Percentiles rank a stretch among this genome's conserved stretches.
Conservation (phyloP, 1,140 invertebrate species). For the Andricus grossulariae region DNA sequence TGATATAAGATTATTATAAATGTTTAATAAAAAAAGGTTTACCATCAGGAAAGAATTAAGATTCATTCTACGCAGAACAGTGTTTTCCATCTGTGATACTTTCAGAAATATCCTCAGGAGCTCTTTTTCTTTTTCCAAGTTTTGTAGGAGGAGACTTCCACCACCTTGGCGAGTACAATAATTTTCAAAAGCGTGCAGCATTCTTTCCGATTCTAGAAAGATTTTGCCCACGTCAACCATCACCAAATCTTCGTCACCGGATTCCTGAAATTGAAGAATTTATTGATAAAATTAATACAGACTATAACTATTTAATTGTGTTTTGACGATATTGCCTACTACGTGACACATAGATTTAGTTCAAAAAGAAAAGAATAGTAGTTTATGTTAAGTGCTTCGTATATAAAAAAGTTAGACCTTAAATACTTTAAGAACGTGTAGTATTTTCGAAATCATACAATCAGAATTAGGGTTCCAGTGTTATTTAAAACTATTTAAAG, state of each 20-base stretch:
- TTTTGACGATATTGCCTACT: too few species aligned
- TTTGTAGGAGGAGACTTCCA: conserved; percentile 91
- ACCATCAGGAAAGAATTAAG: conserved; percentile 98
- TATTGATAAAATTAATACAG: not conserved
- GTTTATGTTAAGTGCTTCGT: too few species aligned
- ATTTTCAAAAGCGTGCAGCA: conserved; percentile 95
- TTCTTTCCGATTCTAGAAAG: conserved; percentile 92
- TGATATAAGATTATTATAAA: not conserved
- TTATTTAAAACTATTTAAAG: too few species aligned
- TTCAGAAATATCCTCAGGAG: conserved; percentile 94
- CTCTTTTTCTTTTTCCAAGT: conserved; percentile 96
- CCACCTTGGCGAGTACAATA: conserved; percentile 95
- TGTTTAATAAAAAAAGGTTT: conserved; percentile 49
- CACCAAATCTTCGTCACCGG: conserved; percentile 86
- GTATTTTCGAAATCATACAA: too few species aligned
- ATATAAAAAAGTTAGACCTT: too few species aligned
- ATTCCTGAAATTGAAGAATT: conserved; percentile 60
- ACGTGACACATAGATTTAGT: too few species aligned
- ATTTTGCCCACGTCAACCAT: conserved; percentile 94
- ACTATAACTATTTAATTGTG: too few species aligned
- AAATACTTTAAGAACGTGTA: too few species aligned
- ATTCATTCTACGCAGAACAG: conserved; percentile 94
- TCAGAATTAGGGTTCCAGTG: too few species aligned
- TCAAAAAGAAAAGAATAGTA: too few species aligned
- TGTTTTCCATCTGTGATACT: conserved; percentile 97